phyloP scores from a whole-genome alignment of 2,113 vertebrate genomes.

The Nibea coibor region DNA sequence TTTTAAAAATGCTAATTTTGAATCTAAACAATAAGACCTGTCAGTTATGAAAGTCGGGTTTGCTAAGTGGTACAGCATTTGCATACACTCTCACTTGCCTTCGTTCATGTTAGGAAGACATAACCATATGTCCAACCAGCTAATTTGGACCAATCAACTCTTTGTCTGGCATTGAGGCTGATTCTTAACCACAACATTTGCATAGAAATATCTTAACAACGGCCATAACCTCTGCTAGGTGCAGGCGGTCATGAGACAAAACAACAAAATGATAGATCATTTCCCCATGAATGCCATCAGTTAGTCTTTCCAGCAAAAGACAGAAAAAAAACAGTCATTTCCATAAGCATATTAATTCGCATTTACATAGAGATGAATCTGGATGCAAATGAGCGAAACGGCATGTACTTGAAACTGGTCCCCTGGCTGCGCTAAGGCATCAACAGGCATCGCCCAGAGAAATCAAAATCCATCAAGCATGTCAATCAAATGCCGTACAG shows the following conservation, averaged over 20 bases:
- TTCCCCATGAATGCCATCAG: constrained; percentile 37
- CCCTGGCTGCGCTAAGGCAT: constrained; percentile 45
- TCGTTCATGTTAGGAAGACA: constrained; percentile 30
- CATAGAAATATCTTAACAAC: constrained; percentile 67
- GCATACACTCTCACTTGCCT: constrained; percentile 15
- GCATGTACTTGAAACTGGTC: constrained; percentile 55
- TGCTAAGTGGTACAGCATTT: constrained; percentile 14
- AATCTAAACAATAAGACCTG: not conserved
- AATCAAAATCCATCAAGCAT: constrained; percentile 56
- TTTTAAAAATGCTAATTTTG: constrained; percentile 7
- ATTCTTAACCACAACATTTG: constrained; percentile 59
- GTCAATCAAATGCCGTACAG: constrained; percentile 59
- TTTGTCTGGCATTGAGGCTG: constrained; percentile 12
- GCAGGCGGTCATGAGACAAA: constrained; percentile 49
- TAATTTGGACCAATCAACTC: constrained; percentile 42
- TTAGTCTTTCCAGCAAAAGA: constrained; percentile 54
- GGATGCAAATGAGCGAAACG: constrained; percentile 71
- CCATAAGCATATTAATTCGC: constrained; percentile 71
- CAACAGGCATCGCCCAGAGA: constrained; percentile 58
- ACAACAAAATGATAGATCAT: constrained; percentile 64
- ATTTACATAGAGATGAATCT: constrained; percentile 80
- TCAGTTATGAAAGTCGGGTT: not conserved
- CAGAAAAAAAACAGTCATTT: constrained; percentile 50
- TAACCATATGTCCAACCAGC: constrained; percentile 30
- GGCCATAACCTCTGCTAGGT: constrained; percentile 23